phyloP scores from a whole-genome alignment of 2,113 vertebrate genomes.

The Semnopithecus entellus region DNA sequence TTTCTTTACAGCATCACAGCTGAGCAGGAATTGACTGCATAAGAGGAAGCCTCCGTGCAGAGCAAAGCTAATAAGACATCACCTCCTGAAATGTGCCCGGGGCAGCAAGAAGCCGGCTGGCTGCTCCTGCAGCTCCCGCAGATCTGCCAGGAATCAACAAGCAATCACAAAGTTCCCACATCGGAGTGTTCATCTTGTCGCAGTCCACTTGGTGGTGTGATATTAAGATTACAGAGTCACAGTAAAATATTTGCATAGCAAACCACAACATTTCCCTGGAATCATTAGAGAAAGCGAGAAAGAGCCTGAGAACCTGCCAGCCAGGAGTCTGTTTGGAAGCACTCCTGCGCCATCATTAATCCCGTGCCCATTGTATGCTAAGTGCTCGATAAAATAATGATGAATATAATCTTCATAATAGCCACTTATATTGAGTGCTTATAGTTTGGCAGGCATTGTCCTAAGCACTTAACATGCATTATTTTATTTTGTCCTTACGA shows the following conservation, averaged over 20 bases:
- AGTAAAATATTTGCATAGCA: neutral
- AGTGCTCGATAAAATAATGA: neutral
- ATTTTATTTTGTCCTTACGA: neutral
- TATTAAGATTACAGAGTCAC: neutral
- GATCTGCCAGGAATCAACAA: neutral
- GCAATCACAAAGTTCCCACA: accelerated
- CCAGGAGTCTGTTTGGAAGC: neutral
- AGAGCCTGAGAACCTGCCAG: neutral
- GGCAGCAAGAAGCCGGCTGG: accelerated
- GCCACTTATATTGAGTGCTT: neutral
- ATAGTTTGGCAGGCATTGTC: accelerated
- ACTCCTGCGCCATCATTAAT: accelerated
- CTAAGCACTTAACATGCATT: accelerated
- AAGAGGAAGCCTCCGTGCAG: accelerated
- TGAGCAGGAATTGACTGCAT: accelerated
- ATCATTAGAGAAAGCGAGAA: neutral
- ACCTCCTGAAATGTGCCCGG: neutral
- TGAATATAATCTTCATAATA: neutral
- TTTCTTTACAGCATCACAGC: neutral
- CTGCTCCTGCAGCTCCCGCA: accelerated
- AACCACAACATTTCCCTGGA: neutral
- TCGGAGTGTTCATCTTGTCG: accelerated
- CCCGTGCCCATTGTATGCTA: accelerated
- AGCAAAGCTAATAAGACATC: neutral
- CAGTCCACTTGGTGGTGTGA: no score